Conservation (phyloP, 2,113 vertebrate genomes). For the Chitala chitala region DNA sequence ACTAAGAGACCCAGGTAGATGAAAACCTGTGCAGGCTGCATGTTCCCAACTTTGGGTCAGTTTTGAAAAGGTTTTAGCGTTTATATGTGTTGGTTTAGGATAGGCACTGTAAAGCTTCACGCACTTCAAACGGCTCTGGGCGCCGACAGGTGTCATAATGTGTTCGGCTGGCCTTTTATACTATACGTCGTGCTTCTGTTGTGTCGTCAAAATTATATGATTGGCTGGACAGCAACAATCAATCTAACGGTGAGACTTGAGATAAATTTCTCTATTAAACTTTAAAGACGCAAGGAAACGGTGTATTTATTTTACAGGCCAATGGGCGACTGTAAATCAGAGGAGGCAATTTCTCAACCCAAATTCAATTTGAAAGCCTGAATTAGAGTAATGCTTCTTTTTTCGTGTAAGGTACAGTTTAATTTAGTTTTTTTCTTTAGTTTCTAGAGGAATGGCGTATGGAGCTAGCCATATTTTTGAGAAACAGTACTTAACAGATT, state of each 20-base stretch:
- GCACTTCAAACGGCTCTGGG: constrained; percentile 64
- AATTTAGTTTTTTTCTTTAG: no score
- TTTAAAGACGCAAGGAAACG: constrained; percentile 45
- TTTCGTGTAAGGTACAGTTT: no score
- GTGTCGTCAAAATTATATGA: constrained; percentile 86
- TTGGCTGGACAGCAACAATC: constrained; percentile 94
- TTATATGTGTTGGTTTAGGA: constrained; percentile 40
- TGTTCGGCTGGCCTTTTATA: constrained; percentile 94
- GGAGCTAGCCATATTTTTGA: no score
- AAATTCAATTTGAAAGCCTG: constrained; percentile 3
- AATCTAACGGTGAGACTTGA: constrained; percentile 83
- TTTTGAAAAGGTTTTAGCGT: constrained; percentile 27
- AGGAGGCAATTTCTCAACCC: not conserved
- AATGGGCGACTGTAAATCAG: constrained; percentile 22
- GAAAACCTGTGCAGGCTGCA: constrained; percentile 67
- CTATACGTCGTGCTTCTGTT: constrained; percentile 79
- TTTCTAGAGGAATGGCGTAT: no score
- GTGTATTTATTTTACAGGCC: constrained; percentile 5
- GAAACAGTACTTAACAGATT: no score
- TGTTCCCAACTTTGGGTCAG: constrained; percentile 64
- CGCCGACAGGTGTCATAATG: constrained; percentile 79
- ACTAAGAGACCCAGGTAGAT: constrained; percentile 77
- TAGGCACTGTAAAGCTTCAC: not conserved
- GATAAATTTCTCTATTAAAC: constrained; percentile 72
- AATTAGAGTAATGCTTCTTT: no score